Evolutionary conservation across 2,888 invertebrate genomes (phyloP).

Genomic region (Melinaea marsaeus): DNA sequence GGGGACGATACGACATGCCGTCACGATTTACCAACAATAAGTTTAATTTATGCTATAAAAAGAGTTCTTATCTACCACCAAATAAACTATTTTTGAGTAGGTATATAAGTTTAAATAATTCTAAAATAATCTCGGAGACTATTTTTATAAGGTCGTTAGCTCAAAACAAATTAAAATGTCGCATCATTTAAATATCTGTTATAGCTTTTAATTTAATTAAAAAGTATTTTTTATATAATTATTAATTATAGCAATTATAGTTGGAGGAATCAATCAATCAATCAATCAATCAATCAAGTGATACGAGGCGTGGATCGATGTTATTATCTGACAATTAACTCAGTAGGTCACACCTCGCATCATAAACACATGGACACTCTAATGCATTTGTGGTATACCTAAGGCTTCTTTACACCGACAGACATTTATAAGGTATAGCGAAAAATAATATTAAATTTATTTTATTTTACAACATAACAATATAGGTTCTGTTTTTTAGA

Average conservation of each 20-base stretch:
- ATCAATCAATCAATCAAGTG: conserved; percentile 31
- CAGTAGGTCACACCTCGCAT: conserved; percentile 48
- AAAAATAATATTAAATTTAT: too few species aligned
- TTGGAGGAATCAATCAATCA: not conserved
- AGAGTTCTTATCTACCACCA: too few species aligned
- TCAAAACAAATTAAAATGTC: conserved; percentile 30
- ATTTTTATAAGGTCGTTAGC: conserved; percentile 57
- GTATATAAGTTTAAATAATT: conserved; percentile 7
- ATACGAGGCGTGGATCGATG: conserved; percentile 58
- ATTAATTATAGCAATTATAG: not conserved
- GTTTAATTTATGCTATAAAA: too few species aligned
- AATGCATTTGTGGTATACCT: conserved; percentile 14
- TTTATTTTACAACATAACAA: too few species aligned
- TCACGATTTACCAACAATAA: not conserved
- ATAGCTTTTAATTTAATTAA: conserved; percentile 1
- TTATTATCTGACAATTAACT: conserved; percentile 61
- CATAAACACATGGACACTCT: conserved; percentile 8
- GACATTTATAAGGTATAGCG: not conserved
- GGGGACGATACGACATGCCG: conserved; percentile 39
- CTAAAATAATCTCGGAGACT: conserved; percentile 45
- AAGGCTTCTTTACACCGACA: not conserved
- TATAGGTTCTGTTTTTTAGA: too few species aligned
- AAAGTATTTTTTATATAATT: not conserved
- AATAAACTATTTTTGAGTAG: conserved; percentile 1
- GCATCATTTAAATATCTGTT: not conserved